phyloP scores from a whole-genome alignment of 2,797 vertebrate species.

The Champsocephalus gunnari region DNA sequence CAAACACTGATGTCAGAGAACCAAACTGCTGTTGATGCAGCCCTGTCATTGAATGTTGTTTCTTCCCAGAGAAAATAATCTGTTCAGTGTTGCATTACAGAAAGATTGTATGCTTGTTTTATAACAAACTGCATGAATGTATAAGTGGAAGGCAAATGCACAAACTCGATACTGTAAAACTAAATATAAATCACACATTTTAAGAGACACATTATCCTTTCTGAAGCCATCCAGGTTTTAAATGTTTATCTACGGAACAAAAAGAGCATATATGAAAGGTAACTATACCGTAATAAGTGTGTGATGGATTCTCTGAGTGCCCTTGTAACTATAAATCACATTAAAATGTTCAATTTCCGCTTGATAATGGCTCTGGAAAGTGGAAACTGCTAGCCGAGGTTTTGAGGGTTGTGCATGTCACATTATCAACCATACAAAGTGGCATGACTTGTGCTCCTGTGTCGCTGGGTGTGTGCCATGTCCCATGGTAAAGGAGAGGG shows the following conservation, averaged over 20 bases:
- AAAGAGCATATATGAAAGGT: neutral
- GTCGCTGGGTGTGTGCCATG: slow-evolving; percentile 24
- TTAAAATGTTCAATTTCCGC: slow-evolving; percentile 7
- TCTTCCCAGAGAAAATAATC: neutral
- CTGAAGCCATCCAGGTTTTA: neutral
- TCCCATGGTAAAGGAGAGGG: slow-evolving; percentile 14
- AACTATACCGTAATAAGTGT: neutral
- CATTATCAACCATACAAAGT: slow-evolving; percentile 27
- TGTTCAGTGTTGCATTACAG: neutral
- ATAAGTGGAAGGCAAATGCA: no score
- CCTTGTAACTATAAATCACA: slow-evolving; percentile 9
- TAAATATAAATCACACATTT: neutral
- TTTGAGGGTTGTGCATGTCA: neutral
- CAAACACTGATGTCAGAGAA: no score
- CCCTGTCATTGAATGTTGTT: no score
- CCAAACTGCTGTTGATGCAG: no score
- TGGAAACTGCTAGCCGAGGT: neutral
- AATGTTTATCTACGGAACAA: neutral
- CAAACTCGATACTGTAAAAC: neutral
- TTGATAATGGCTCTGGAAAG: slow-evolving; percentile 16
- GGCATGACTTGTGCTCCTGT: slow-evolving; percentile 36
- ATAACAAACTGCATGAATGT: neutral
- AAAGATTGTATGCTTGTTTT: neutral
- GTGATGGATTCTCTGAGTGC: neutral
- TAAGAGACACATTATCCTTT: neutral